Percentiles rank a stretch among this genome's conserved stretches.
phyloP scores from a whole-genome alignment of 2,113 vertebrate species.

The Craseonycteris thonglongyai region DNA sequence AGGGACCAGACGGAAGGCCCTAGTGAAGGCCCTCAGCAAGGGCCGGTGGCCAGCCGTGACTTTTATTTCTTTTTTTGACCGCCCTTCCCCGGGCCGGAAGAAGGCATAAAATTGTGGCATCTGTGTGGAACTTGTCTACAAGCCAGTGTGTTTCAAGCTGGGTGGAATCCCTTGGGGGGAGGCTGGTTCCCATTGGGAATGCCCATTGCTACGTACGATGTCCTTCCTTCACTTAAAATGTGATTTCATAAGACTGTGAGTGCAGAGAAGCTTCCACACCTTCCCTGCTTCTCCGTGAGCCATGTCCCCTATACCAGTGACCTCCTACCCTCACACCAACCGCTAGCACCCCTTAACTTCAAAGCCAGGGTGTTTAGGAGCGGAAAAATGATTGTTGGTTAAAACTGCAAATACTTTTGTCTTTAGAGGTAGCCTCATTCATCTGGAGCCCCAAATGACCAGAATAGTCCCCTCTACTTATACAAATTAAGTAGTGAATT shows the following conservation, averaged over 20 bases:
- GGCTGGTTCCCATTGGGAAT: constrained; percentile 38
- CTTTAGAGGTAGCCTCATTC: not conserved
- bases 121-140: constrained; percentile 47
- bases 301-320: not conserved
- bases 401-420: not conserved
- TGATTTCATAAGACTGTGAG: constrained; percentile 49
- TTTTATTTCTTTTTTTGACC: not conserved
- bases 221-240: constrained; percentile 58
- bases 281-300: not conserved
- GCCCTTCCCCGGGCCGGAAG: constrained; percentile 12
- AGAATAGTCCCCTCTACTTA: not conserved
- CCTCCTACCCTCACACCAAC: not conserved
- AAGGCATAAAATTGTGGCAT: constrained; percentile 25
- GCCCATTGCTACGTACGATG: constrained; percentile 3
- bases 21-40: not conserved
- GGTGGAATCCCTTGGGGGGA: constrained; percentile 44
- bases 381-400: not conserved
- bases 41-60: not conserved
- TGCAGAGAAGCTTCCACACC: not conserved
- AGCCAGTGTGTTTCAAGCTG: constrained; percentile 13
- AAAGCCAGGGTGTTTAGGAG: not conserved
- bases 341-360: not conserved
- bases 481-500: not conserved
- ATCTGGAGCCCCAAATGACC: not conserved
- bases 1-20: not conserved